Conservation (phyloP, 2,888 invertebrate genomes). For the Rhingia campestris region DNA sequence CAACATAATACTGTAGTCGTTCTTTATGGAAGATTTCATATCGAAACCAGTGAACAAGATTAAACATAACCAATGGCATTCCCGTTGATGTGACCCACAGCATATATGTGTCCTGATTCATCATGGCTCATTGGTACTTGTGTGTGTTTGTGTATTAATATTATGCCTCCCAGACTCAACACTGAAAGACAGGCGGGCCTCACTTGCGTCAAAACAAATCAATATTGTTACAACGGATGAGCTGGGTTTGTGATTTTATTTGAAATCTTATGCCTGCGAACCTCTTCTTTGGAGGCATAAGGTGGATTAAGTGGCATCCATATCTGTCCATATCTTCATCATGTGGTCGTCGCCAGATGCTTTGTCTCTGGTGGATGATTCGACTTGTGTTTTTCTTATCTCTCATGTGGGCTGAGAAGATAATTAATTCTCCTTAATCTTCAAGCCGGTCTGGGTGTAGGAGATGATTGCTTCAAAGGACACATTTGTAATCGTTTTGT, state of each 20-base stretch:
- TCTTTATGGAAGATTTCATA: constrained; percentile 62
- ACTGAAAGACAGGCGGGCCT: too few species aligned
- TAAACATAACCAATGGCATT: constrained; percentile 47
- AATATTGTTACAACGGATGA: constrained; percentile 36
- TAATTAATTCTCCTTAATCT: constrained; percentile 39
- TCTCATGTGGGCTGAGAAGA: neutral
- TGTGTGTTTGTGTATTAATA: too few species aligned
- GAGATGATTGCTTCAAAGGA: too few species aligned
- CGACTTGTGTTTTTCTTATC: neutral
- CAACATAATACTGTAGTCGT: constrained; percentile 22
- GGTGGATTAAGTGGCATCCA: constrained; percentile 9
- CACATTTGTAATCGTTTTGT: too few species aligned
- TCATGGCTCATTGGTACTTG: neutral
- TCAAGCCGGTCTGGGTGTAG: too few species aligned
- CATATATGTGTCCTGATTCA: constrained; percentile 9
- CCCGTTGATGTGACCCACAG: constrained; percentile 9
- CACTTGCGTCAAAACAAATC: constrained; percentile 21
- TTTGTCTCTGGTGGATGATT: too few species aligned
- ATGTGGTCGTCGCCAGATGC: neutral
- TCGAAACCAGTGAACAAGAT: constrained; percentile 58
- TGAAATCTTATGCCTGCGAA: constrained; percentile 22
- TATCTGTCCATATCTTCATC: constrained; percentile 13
- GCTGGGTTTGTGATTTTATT: constrained; percentile 31
- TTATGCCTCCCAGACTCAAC: too few species aligned
- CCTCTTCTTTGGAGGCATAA: neutral